Evolutionary conservation across 1,140 invertebrate species (phyloP).

Genomic region (Daktulosphaira vitifoliae): DNA sequence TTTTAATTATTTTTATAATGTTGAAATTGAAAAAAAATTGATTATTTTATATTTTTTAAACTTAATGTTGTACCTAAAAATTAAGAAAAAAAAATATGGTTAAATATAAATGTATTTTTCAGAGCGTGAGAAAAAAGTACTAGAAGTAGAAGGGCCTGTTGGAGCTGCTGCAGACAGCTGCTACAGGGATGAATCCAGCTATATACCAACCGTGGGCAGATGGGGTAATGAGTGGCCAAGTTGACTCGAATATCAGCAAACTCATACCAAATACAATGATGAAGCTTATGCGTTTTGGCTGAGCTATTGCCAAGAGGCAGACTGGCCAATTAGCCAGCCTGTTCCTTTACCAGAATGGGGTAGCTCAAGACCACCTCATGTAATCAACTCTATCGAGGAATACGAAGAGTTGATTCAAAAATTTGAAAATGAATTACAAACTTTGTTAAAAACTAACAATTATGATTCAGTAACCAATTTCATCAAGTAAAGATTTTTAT

Average conservation of each 20-base stretch:
- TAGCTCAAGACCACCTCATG: constrained; percentile 46
- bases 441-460: constrained; percentile 63
- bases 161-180: constrained; percentile 47
- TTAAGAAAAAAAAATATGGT: no score
- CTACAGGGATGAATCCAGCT: constrained; percentile 54
- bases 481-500: constrained; percentile 46
- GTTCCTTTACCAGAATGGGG: constrained; percentile 61
- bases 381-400: constrained; percentile 52
- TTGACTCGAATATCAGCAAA: constrained; percentile 61
- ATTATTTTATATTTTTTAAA: no score
- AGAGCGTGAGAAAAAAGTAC: constrained; percentile 51
- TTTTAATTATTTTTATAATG: no score
- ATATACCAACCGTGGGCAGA: constrained; percentile 65
- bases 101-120: no score
- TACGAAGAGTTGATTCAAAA: constrained; percentile 69
- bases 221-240: constrained; percentile 85
- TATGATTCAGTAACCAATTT: constrained; percentile 84
- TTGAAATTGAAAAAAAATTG: no score
- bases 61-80: no score
- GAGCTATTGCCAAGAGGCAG: constrained; percentile 37
- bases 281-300: constrained; percentile 33
- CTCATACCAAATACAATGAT: constrained; percentile 5
- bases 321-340: constrained; percentile 54
- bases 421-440: constrained; percentile 66
- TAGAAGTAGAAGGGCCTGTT: constrained; percentile 49